Conservation (phyloP, 2,888 invertebrate genomes). For the Eurytoma adleriae region DNA sequence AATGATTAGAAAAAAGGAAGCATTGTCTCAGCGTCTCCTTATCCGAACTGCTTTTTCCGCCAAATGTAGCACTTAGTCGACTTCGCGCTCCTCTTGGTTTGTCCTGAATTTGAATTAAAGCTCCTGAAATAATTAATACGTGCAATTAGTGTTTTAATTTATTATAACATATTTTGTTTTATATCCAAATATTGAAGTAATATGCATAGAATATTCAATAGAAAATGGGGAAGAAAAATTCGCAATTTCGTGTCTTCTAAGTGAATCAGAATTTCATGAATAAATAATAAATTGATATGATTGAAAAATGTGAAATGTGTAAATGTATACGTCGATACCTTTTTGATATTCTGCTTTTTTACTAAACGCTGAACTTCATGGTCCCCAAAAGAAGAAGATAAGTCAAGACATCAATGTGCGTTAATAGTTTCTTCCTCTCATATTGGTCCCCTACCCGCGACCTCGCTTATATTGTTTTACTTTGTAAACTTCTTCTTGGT, state of each 20-base stretch:
- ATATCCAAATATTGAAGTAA: neutral
- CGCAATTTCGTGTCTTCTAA: neutral
- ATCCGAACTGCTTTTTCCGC: conserved; percentile 77
- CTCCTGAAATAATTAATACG: conserved; percentile 78
- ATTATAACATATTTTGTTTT: neutral
- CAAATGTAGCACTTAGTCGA: conserved; percentile 79
- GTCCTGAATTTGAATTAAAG: conserved; percentile 85
- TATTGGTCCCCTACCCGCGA: conserved; percentile 13
- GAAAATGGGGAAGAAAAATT: neutral
- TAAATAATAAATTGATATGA: neutral
- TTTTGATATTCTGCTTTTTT: conserved; percentile 12
- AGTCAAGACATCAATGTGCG: neutral
- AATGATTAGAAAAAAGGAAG: conserved; percentile 93
- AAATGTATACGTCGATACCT: neutral
- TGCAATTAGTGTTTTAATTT: neutral
- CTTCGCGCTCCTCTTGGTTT: conserved; percentile 79
- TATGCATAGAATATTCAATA: neutral
- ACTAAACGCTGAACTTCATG: neutral
- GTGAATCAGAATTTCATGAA: neutral
- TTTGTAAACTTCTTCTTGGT: neutral
- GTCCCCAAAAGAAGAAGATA: conserved; percentile 27
- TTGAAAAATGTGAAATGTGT: neutral
- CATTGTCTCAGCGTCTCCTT: conserved; percentile 88
- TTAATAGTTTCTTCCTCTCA: neutral
- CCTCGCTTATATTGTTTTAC: neutral